Evolutionary conservation across 2,888 invertebrate genomes (phyloP), one percentile per base, ranked within the genome.

Genomic region (Shargacucullia verbasci): DNA sequence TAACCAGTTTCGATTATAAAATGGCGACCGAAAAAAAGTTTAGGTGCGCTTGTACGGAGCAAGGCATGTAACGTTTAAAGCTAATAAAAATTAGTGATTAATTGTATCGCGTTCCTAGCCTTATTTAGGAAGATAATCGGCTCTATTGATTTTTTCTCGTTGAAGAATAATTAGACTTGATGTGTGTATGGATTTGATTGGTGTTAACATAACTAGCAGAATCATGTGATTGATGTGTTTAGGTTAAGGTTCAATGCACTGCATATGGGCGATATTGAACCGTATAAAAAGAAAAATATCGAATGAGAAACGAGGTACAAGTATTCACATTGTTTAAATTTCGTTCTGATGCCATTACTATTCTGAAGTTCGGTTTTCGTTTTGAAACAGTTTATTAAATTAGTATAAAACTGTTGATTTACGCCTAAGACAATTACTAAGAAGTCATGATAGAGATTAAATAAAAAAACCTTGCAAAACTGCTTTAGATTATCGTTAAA

Each of bases 11-110:
- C 12, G 34, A 50, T 48, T 50, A 11, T 59, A 64, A 68, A 66
- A 68, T 66, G 70, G 64, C 58, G 20, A 12, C 70, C 58, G 57
- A 70, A 70, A 70, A 20, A 66, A 62, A 55, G 20, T 58, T 56
- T 59, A 67, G 55, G 57, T 52, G 40, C n/a, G 27, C 59, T 13
- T 52, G 57, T 68, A 59, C 29, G 57, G 59, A 44, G 25, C 29
- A 50, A 59, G 54, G 59, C 41, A 72, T 68, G 58, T 62, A 62
- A 35, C 47, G 35, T 54, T 60, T 58, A 68, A 55, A 63, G 70
- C 56, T 59, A 71, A 71, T 71, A 72, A 71, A n/a, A 72, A 64
- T 64, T 49, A 48, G 34, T 68, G 73, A 71, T 72, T 71, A 71
- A 72, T 71, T 68, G 60, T 72, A 71, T 72, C 56, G 65, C 60